Evolutionary conservation across 2,113 vertebrate species (phyloP).

Genomic region (Periophthalmus modestus): DNA sequence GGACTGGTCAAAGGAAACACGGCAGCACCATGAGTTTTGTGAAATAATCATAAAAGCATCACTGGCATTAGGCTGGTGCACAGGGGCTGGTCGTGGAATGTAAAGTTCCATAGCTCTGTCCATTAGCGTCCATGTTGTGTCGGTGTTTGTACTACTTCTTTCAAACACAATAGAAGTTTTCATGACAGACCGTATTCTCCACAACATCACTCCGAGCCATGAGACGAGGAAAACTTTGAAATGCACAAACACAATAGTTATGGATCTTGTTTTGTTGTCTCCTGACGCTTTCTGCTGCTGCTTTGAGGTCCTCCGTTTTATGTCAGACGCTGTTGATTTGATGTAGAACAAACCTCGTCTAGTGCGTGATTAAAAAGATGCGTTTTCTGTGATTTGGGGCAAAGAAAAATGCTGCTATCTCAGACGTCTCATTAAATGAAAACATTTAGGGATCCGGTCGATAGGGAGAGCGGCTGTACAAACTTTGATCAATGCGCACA

Average conservation of each 20-base stretch:
- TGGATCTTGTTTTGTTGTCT: not conserved
- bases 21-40: too few relatives aligned
- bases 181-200: not conserved
- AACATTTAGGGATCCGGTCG: conserved; percentile 2
- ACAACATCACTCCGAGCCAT: not conserved
- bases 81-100: not conserved
- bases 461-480: conserved; percentile 7
- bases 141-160: not conserved
- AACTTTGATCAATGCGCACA: conserved; percentile 37
- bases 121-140: not conserved
- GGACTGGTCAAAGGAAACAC: too few relatives aligned
- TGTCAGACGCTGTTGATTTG: conserved; percentile 5
- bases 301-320: not conserved
- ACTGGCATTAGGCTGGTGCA: too few relatives aligned
- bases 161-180: not conserved
- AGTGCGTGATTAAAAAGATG: not conserved
- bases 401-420: not conserved
- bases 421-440: conserved; percentile 3
- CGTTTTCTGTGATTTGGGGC: not conserved
- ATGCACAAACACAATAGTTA: not conserved
- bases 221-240: not conserved
- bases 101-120: not conserved
- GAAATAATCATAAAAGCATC: too few relatives aligned
- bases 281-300: not conserved
- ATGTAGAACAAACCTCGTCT: not conserved